Percentiles rank a stretch among this genome's conserved stretches.
Conservation (phyloP, 1,140 invertebrate genomes). For the Helicoverpa armigera region DNA sequence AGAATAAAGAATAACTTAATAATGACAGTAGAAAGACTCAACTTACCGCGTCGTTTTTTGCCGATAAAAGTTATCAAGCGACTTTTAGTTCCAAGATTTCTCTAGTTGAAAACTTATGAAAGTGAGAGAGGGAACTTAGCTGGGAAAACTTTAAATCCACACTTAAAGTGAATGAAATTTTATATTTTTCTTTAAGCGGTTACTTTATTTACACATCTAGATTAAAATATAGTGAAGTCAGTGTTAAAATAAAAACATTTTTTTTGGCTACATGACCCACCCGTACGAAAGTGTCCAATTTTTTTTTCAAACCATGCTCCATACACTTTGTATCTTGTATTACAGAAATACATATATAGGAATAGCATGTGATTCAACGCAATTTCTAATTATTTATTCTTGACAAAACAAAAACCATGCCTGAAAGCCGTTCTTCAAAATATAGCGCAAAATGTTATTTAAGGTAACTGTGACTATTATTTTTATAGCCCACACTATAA, state of each 20-base stretch:
- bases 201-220: no score
- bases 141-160: constrained; percentile 1
- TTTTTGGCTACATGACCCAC: no score
- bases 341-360: no score
- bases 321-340: no score
- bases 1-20: not conserved
- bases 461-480: not conserved
- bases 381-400: no score
- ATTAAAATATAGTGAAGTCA: no score
- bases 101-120: constrained; percentile 2
- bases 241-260: no score
- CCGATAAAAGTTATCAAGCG: not conserved
- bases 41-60: constrained; percentile 12
- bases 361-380: no score
- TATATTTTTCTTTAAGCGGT: not conserved
- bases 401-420: no score
- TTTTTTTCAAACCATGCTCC: no score
- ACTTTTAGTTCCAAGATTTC: constrained; percentile 12
- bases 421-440: not conserved
- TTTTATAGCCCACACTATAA: not conserved
- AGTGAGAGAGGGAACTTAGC: constrained; percentile 4
- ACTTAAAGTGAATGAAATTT: not conserved
- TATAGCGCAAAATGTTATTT: not conserved
- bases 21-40: not conserved
- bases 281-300: no score